phyloP scores from a whole-genome alignment of 92 coral and sea anemone genomes.

The Diadumene lineata region DNA sequence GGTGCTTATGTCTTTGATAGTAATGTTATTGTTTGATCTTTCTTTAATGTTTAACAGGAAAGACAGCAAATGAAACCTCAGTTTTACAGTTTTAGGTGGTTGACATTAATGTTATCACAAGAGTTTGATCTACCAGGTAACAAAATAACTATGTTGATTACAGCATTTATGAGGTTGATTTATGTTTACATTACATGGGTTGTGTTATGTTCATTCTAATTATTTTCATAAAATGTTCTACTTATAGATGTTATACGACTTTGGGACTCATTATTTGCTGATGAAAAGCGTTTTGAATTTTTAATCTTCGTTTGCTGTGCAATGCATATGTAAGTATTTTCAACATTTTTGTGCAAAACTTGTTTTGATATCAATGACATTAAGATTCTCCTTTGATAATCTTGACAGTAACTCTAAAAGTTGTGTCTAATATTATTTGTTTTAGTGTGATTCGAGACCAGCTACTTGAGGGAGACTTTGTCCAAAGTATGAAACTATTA shows the following conservation, averaged over 20 bases:
- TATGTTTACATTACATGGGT: not conserved
- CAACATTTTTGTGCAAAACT: too few species aligned
- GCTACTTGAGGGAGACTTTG: constrained; percentile 89
- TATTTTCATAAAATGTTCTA: not conserved
- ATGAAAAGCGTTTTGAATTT: constrained; percentile 90
- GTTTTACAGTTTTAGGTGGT: constrained; percentile 96
- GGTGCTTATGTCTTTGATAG: too few species aligned
- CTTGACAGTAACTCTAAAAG: too few species aligned
- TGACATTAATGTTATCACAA: constrained; percentile 88
- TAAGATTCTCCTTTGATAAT: too few species aligned
- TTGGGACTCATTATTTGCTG: constrained; percentile 97
- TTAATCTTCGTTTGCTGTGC: constrained; percentile 95
- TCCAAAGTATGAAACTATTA: constrained; percentile 91
- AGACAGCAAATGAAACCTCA: constrained; percentile 94
- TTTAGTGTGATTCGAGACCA: constrained; percentile 87
- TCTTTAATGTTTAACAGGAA: constrained; percentile 45
- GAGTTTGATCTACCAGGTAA: constrained; percentile 96
- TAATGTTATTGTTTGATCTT: constrained; percentile 3
- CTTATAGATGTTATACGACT: constrained; percentile 91
- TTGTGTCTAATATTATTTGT: too few species aligned
- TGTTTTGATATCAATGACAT: too few species aligned
- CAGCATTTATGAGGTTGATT: not conserved
- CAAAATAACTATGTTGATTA: too few species aligned
- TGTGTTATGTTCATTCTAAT: not conserved
- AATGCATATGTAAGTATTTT: constrained; percentile 84